These are phyloP conservation scores for Phymatocera aterrima DNA, from an alignment of 2,888 invertebrate species.

Conservation along the genomic window DNA sequence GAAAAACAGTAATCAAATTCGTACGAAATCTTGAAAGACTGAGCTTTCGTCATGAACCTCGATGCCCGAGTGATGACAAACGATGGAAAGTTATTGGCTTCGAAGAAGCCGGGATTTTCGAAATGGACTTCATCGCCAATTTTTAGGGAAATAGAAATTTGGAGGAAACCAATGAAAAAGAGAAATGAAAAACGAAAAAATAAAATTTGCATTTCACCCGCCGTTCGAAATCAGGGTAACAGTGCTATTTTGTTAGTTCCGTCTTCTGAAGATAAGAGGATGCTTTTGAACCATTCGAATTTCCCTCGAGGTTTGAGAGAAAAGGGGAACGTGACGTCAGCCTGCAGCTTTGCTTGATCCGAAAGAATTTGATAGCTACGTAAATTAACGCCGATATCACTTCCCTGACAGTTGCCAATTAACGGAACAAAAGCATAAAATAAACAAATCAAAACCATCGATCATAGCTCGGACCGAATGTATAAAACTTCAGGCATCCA, in stretches of 20 bases:
- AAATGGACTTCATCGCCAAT: background rate
- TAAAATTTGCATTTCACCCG: conserved; percentile 29
- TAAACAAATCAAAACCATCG: background rate
- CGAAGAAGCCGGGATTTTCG: background rate
- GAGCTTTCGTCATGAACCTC: background rate
- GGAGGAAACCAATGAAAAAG: background rate
- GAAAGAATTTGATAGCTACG: background rate
- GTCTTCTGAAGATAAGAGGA: conserved; percentile 24
- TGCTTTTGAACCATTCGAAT: conserved; percentile 42
- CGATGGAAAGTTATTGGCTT: background rate
- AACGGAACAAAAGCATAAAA: too few species aligned
- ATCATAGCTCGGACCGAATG: background rate
- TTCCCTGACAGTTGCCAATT: background rate
- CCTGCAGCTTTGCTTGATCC: conserved; percentile 21
- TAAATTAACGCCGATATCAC: conserved; percentile 32
- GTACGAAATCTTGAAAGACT: background rate
- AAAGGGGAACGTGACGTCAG: background rate
- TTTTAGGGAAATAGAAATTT: background rate
- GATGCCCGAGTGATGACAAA: background rate
- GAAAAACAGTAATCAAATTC: background rate
- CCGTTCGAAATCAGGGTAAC: conserved; percentile 28
- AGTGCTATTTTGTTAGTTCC: conserved; percentile 18
- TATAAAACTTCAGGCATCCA: background rate
- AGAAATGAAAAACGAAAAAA: conserved; percentile 6
- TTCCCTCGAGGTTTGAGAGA: conserved; percentile 27